Conservation (phyloP, 2,797 vertebrate species). For the Novumbra hubbsi region DNA sequence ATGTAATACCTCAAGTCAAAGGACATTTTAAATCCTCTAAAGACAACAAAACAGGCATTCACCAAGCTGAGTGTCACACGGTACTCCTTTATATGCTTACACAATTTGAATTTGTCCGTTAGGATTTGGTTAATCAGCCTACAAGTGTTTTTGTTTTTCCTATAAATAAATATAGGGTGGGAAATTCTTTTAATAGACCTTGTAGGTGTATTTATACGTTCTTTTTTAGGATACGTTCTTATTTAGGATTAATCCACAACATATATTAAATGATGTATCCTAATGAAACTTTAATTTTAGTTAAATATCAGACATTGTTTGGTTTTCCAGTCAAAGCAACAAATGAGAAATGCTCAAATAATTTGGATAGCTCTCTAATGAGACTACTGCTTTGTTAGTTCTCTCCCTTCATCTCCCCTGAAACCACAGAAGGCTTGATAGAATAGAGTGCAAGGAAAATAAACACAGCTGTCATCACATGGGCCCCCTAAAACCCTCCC, state of each 20-base stretch:
- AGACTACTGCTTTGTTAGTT: slow-evolving; percentile 49
- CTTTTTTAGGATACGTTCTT: background rate
- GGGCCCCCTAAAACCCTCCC: slow-evolving; percentile 11
- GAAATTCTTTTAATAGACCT: background rate
- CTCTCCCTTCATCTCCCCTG: slow-evolving; percentile 29
- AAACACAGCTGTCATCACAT: slow-evolving; percentile 30
- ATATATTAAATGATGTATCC: slow-evolving; percentile 32
- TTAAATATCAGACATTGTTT: slow-evolving; percentile 28
- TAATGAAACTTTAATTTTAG: slow-evolving; percentile 22
- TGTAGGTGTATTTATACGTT: background rate
- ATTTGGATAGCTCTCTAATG: slow-evolving; percentile 69
- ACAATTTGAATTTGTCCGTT: background rate
- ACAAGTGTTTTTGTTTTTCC: background rate
- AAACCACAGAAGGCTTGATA: slow-evolving; percentile 6
- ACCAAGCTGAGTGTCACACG: background rate
- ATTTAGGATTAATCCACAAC: background rate
- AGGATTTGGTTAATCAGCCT: background rate
- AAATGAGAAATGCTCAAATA: slow-evolving; percentile 69
- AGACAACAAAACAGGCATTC: background rate
- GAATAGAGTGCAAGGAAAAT: slow-evolving; percentile 20
- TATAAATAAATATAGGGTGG: background rate
- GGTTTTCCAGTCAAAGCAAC: slow-evolving; percentile 47
- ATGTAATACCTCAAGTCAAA: background rate
- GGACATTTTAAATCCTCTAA: slow-evolving; percentile 12
- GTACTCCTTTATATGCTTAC: background rate